A percentile compares a stretch with the other conserved stretches of the same genome.
Evolutionary conservation across 2,888 invertebrate species (phyloP).

Genomic region (Acronicta aceris): DNA sequence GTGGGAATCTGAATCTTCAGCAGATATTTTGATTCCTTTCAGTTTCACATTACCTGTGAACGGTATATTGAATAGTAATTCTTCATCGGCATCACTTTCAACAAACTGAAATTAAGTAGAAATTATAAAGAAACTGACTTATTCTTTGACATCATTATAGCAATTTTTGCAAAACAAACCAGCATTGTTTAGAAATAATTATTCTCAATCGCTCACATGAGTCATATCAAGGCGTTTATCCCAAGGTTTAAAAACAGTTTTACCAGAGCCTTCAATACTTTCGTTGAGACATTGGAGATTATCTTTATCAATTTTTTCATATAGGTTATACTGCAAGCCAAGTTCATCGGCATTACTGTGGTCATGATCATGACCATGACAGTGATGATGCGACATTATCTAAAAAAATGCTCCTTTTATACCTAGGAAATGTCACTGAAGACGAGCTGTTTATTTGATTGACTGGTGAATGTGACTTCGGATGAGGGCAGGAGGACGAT

Average conservation of each 20-base stretch:
- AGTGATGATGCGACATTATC: slow-evolving; percentile 89
- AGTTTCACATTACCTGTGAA: slow-evolving; percentile 98
- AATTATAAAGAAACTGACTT: neutral
- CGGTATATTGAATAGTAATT: slow-evolving; percentile 98
- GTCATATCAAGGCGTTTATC: slow-evolving; percentile 94
- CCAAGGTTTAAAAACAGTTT: slow-evolving; percentile 97
- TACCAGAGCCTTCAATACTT: slow-evolving; percentile 95
- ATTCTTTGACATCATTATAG: neutral
- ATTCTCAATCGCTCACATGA: slow-evolving; percentile 87
- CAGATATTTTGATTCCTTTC: slow-evolving; percentile 97
- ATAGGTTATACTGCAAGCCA: slow-evolving; percentile 95
- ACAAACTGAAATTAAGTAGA: slow-evolving; percentile 92
- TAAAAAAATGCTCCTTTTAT: too few species aligned
- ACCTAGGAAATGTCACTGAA: too few species aligned
- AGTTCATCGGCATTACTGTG: slow-evolving; percentile 91
- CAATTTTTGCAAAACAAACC: neutral
- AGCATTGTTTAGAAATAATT: neutral
- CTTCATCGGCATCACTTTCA: slow-evolving; percentile 98
- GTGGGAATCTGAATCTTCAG: slow-evolving; percentile 96
- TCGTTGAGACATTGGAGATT: slow-evolving; percentile 98
- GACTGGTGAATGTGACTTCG: too few species aligned
- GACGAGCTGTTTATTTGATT: too few species aligned
- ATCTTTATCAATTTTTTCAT: slow-evolving; percentile 95
- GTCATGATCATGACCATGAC: slow-evolving; percentile 90
- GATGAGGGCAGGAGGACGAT: too few species aligned